Conservation (phyloP, 2,113 vertebrate species). For the Oxygymnocypris stewartii region DNA sequence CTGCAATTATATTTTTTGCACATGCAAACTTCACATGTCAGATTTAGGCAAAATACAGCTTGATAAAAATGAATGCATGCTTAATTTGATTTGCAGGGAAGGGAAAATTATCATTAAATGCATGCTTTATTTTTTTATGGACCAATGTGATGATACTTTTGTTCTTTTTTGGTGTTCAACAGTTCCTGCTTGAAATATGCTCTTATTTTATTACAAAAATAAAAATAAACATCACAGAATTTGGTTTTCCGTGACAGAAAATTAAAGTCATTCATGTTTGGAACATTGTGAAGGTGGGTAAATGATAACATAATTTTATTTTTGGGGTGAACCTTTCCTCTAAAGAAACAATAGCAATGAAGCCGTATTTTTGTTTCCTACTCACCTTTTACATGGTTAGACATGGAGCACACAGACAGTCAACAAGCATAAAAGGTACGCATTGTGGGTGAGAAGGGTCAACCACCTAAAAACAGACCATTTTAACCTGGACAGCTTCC, state of each 20-base stretch:
- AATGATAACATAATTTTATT: not conserved
- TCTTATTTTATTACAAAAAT: not conserved
- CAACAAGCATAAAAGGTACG: not conserved
- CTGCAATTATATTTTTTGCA: not conserved
- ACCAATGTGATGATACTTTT: not conserved
- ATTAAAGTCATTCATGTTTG: not conserved
- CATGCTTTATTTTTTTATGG: not conserved
- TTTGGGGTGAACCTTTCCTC: not conserved
- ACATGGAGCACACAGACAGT: slow-evolving; percentile 1
- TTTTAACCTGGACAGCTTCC: slow-evolving; percentile 5
- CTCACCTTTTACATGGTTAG: not conserved
- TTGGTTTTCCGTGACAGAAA: not conserved
- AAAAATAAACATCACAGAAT: not conserved
- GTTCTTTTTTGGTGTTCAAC: not conserved
- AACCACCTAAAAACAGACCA: not conserved
- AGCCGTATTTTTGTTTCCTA: not conserved
- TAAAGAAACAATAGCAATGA: not conserved
- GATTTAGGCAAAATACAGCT: not conserved
- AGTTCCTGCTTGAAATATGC: not conserved
- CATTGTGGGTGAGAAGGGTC: slow-evolving; percentile 15
- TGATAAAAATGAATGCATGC: not conserved
- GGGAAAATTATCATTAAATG: not conserved
- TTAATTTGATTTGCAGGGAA: not conserved
- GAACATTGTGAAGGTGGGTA: not conserved
- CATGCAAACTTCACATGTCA: not conserved